Evolutionary conservation across 2,888 invertebrate species (phyloP).

Genomic region (Himalopsyche kuldschensis): DNA sequence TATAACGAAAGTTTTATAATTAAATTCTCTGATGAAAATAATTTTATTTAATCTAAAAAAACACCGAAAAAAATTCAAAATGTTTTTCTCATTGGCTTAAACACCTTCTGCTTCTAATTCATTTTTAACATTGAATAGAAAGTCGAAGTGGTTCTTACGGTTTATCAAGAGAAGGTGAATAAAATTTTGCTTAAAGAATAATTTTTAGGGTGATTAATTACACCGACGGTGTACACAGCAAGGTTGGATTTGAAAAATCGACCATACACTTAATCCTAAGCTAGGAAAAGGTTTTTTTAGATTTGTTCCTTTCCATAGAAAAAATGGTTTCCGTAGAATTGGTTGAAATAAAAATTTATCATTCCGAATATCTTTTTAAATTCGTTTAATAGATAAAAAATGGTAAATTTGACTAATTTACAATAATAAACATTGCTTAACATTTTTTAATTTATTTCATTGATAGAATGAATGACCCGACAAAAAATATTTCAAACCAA

Average conservation of each 20-base stretch:
- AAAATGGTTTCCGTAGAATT: not conserved
- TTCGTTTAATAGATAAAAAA: not conserved
- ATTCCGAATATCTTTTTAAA: not conserved
- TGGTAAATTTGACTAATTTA: no score
- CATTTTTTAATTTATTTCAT: no score
- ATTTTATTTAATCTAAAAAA: no score
- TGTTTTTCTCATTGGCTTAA: no score
- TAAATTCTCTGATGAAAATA: no score
- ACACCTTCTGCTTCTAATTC: no score
- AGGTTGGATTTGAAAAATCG: not conserved
- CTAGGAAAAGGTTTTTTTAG: not conserved
- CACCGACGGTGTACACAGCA: not conserved
- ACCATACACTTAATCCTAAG: not conserved
- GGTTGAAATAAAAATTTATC: not conserved
- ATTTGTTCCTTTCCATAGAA: not conserved
- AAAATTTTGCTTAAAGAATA: not conserved
- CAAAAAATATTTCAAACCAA: no score
- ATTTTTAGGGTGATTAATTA: not conserved
- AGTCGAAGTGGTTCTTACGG: not conserved
- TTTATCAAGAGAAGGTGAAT: not conserved
- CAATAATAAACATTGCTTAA: no score
- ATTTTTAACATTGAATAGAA: not conserved
- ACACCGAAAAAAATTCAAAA: no score
- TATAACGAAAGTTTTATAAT: no score
- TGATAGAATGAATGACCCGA: no score